These are phyloP conservation scores for Chaetodon auriga DNA, from an alignment of 2,113 vertebrate genomes.

Conservation along the genomic window DNA sequence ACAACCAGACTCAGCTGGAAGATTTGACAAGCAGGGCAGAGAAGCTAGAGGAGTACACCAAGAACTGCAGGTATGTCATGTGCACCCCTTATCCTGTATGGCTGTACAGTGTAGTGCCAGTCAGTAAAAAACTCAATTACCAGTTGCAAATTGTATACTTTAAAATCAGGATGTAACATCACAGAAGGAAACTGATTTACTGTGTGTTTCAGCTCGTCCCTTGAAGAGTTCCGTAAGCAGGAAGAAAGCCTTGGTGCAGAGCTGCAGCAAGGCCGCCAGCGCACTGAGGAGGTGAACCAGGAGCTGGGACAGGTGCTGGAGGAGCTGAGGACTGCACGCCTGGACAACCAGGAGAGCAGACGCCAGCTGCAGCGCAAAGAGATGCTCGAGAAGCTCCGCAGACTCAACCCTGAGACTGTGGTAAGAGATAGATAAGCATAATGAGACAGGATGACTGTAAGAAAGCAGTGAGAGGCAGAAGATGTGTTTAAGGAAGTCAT, in stretches of 20 bases:
- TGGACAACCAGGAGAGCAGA: slow-evolving; percentile 90
- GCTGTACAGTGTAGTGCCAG: background rate
- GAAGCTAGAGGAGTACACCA: slow-evolving; percentile 91
- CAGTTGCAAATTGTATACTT: background rate
- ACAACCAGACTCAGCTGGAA: slow-evolving; percentile 85
- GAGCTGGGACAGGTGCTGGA: slow-evolving; percentile 84
- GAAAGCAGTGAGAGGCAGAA: background rate
- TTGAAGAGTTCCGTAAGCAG: slow-evolving; percentile 84
- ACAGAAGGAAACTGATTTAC: background rate
- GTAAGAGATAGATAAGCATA: slow-evolving; percentile 79
- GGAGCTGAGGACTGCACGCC: slow-evolving; percentile 88
- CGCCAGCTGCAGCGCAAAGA: slow-evolving; percentile 89
- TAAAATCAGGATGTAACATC: background rate
- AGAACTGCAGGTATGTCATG: slow-evolving; percentile 86
- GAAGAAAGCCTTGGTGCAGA: slow-evolving; percentile 84
- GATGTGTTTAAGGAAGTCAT: background rate
- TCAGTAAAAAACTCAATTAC: background rate
- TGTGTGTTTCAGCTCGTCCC: slow-evolving; percentile 77
- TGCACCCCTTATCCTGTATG: background rate
- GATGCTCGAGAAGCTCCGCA: slow-evolving; percentile 87
- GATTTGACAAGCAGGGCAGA: slow-evolving; percentile 86
- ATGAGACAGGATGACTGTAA: background rate
- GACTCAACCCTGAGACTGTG: slow-evolving; percentile 90
- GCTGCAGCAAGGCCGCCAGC: slow-evolving; percentile 79
- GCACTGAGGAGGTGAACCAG: slow-evolving; percentile 86